Conservation (phyloP, 2,113 vertebrate species). For the Lutjanus erythropterus region DNA sequence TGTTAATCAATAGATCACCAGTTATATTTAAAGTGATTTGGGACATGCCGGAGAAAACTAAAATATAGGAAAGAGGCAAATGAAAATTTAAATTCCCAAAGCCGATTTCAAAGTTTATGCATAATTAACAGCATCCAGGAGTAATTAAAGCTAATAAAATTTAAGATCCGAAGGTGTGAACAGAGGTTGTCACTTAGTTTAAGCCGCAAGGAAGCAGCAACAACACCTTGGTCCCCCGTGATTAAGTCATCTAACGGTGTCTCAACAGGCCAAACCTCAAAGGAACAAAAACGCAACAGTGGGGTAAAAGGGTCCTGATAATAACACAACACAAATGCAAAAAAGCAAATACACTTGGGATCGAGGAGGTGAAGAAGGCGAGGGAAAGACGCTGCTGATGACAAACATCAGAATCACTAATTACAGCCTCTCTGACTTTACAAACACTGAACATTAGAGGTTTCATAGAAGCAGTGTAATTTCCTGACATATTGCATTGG, state of each 20-base stretch:
- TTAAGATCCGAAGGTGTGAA: slow-evolving; percentile 50
- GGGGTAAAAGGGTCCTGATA: neutral
- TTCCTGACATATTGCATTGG: slow-evolving; percentile 13
- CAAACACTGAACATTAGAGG: neutral
- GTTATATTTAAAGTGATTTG: neutral
- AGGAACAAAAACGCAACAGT: slow-evolving; percentile 17
- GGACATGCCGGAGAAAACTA: neutral
- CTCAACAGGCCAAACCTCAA: slow-evolving; percentile 44
- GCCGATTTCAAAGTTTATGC: neutral
- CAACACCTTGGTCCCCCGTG: slow-evolving; percentile 72
- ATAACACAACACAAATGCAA: slow-evolving; percentile 32
- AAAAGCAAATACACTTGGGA: neutral
- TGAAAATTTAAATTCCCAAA: neutral
- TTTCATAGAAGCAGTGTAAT: neutral
- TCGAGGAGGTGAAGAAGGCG: neutral
- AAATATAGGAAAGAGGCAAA: neutral
- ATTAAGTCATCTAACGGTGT: slow-evolving; percentile 30
- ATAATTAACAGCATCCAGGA: slow-evolving; percentile 10
- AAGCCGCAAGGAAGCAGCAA: slow-evolving; percentile 55
- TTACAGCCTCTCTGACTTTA: too few relatives aligned
- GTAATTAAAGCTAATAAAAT: slow-evolving; percentile 15
- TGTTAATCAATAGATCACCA: neutral
- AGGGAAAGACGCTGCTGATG: too few relatives aligned
- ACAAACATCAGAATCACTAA: too few relatives aligned
- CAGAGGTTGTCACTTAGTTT: slow-evolving; percentile 3